Evolutionary conservation across 2,888 invertebrate genomes (phyloP).

Genomic region (Ceratothoa steindachneri): DNA sequence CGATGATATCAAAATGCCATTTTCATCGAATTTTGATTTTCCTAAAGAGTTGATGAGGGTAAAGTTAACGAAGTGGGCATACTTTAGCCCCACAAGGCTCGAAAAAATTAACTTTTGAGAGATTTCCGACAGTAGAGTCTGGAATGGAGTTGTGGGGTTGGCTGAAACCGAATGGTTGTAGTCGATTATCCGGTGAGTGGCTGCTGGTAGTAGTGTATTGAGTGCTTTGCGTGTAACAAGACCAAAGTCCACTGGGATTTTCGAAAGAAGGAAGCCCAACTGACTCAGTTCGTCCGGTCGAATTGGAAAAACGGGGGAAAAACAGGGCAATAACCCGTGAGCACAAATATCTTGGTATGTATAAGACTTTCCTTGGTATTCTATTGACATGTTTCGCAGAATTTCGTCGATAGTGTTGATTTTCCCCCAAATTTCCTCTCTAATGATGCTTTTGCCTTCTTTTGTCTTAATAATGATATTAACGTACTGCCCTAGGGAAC

Average conservation of each 20-base stretch:
- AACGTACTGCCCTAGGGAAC: neutral
- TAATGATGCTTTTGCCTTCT: neutral
- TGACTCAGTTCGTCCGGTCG: neutral
- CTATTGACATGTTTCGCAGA: neutral
- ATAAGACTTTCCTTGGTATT: neutral
- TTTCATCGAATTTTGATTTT: neutral
- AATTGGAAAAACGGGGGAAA: neutral
- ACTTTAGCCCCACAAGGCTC: neutral
- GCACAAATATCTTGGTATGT: neutral
- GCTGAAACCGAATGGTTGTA: too few relatives aligned
- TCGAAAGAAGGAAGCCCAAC: neutral
- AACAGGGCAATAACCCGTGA: neutral
- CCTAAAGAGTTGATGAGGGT: neutral
- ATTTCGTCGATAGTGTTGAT: neutral
- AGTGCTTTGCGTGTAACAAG: too few relatives aligned
- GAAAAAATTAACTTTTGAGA: neutral
- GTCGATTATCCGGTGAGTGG: too few relatives aligned
- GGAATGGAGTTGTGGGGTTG: too few relatives aligned
- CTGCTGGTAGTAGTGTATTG: too few relatives aligned
- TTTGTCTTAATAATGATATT: neutral
- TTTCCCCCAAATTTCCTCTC: neutral
- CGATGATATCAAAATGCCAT: neutral
- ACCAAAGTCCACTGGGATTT: too few relatives aligned
- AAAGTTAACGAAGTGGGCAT: neutral
- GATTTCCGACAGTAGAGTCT: too few relatives aligned